phyloP scores from a whole-genome alignment of 2,113 vertebrate species.

The Otis tarda region DNA sequence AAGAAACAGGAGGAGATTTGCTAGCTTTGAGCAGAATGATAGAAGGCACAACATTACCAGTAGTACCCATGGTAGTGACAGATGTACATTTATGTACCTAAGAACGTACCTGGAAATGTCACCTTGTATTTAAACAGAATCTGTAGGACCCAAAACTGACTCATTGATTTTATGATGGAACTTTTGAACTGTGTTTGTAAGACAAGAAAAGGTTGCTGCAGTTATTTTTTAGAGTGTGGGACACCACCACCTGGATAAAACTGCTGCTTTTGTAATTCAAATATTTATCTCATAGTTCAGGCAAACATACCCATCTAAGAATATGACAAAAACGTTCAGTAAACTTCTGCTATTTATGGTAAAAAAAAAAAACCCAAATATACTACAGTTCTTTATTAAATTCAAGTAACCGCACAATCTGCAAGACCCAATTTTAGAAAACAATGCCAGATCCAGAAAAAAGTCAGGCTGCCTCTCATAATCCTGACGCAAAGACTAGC shows the following conservation, averaged over 20 bases:
- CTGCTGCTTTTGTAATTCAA: background rate
- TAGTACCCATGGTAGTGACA: background rate
- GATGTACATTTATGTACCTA: background rate
- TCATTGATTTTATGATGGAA: background rate
- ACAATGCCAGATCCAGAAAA: background rate
- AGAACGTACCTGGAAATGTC: background rate
- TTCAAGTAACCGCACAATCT: background rate
- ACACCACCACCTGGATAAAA: background rate
- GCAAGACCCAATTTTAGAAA: background rate
- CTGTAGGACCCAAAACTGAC: background rate
- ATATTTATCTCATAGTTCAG: background rate
- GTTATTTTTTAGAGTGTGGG: background rate
- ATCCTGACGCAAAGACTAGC: background rate
- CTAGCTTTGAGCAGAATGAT: background rate
- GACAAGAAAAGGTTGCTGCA: background rate
- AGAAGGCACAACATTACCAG: background rate
- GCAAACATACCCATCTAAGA: background rate
- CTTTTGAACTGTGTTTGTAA: background rate
- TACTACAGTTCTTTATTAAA: background rate
- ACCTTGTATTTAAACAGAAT: background rate
- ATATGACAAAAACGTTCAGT: background rate
- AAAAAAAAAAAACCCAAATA: background rate
- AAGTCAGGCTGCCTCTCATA: background rate
- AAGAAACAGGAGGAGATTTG: background rate
- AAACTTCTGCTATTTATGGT: background rate